Base-by-base conservation (phyloP, 2,888 invertebrate species). In the Euspilapteryx auroguttella region DNA sequence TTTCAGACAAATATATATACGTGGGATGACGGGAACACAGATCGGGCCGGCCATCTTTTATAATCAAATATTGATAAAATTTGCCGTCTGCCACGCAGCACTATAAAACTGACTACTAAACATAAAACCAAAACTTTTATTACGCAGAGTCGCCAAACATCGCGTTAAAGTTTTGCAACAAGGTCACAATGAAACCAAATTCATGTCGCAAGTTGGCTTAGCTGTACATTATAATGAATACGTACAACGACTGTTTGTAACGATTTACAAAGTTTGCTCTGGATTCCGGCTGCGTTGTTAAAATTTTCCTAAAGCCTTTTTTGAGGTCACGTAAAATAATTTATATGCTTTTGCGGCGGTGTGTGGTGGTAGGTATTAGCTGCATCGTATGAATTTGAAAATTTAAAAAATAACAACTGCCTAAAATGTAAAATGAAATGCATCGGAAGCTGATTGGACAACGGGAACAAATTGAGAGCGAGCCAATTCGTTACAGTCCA, bases 401-500 rank as follows among this genome's bases (percentile, higher is more conserved):
- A n/a, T n/a, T n/a, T n/a, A n/a, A n/a, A n/a, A n/a, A n/a, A n/a
- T n/a, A n/a, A n/a, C n/a, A n/a, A n/a, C n/a, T n/a, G n/a, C n/a
- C n/a, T n/a, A n/a, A n/a, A n/a, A n/a, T n/a, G n/a, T n/a, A n/a
- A n/a, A 62, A 62, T 56, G 57, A 66, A 64, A 61, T 63, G 65
- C 65, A 63, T 40, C 58, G 61, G 63, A 61, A 58, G 59, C 55
- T 51, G 45, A 48, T 54, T 55, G 59, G 52, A 51, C 44, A 49
- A 53, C 57, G 44, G 44, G 47, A 49, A 55, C 61, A 61, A 66
- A 69, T 62, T 54, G 73, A 69, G 73, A 64, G 66, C 69, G 63
- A 65, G 57, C 59, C 71, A 68, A 71, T 73, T 69, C 68, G 71
- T 69, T 71, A 63, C 71, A 69, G 62, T 69, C 69, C 68, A 68